A percentile compares a stretch with the other conserved stretches of the same genome.
Conservation (phyloP, 1,140 invertebrate genomes). For the Cydia amplana region DNA sequence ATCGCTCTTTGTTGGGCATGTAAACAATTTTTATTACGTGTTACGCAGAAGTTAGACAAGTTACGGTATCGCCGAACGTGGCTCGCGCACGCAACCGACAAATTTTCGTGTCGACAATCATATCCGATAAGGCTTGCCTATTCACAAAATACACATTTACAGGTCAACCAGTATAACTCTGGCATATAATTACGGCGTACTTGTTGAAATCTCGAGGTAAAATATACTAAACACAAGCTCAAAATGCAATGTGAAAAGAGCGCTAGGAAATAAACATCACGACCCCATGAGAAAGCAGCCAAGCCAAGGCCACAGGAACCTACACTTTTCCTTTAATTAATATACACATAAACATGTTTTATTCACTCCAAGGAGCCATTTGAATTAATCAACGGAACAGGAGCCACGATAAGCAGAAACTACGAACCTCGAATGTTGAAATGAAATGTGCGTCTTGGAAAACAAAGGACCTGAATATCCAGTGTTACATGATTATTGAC, state of each 20-base stretch:
- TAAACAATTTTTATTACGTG: constrained; percentile 61
- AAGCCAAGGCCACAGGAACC: constrained; percentile 24
- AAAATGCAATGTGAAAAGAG: neutral
- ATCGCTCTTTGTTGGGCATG: constrained; percentile 41
- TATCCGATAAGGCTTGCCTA: neutral
- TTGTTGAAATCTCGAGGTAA: neutral
- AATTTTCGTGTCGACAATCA: constrained; percentile 10
- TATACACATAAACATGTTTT: constrained; percentile 30
- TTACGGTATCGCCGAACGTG: constrained; percentile 51
- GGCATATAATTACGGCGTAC: neutral
- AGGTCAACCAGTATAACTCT: neutral
- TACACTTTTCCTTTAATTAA: constrained; percentile 32
- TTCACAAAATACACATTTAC: neutral
- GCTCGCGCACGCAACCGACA: constrained; percentile 5
- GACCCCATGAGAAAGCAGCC: constrained; percentile 17
- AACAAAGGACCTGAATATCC: constrained; percentile 57
- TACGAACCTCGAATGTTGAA: constrained; percentile 20
- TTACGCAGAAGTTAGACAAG: constrained; percentile 54
- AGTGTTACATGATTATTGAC: constrained; percentile 35
- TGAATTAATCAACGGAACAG: constrained; percentile 14
- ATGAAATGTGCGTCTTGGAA: constrained; percentile 43
- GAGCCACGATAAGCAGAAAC: constrained; percentile 10
- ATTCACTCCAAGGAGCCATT: constrained; percentile 14
- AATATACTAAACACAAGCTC: neutral
- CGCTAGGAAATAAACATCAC: neutral